These are phyloP conservation scores for Leucosticte australis DNA, from an alignment of 2,113 vertebrate species.

Conservation along the genomic window DNA sequence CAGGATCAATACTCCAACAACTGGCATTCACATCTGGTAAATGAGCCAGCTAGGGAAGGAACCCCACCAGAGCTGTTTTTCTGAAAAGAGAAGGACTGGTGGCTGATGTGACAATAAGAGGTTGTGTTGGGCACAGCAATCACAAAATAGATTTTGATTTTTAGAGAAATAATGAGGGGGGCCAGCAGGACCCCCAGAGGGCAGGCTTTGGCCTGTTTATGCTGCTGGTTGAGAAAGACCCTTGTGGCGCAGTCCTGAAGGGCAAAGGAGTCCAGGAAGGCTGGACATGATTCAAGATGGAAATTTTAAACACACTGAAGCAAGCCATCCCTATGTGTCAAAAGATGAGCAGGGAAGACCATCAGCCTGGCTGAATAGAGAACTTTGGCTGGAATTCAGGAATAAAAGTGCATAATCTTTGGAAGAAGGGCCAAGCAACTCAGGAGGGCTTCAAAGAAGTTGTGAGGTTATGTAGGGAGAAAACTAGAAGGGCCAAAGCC, in stretches of 20 bases:
- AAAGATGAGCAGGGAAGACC: not conserved
- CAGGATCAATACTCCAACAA: not conserved
- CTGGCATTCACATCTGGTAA: not conserved
- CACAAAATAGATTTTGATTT: not conserved
- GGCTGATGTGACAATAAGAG: not conserved
- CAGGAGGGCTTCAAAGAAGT: not conserved
- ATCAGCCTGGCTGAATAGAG: not conserved
- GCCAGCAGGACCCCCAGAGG: not conserved
- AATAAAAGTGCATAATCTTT: not conserved
- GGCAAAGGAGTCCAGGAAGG: not conserved
- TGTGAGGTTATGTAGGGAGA: not conserved
- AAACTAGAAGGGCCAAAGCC: not conserved
- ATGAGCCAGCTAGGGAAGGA: not conserved
- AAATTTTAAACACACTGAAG: not conserved
- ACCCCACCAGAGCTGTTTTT: not conserved
- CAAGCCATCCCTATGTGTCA: not conserved
- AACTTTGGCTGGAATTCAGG: not conserved
- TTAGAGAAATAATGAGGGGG: rapidly evolving
- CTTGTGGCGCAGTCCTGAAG: not conserved
- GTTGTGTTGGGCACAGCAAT: not conserved
- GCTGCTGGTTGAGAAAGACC: not conserved
- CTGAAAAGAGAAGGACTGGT: not conserved
- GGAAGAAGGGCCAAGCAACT: not conserved
- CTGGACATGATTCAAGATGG: not conserved
- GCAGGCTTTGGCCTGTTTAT: not conserved